These are phyloP conservation scores for Mobula birostris DNA, from an alignment of 2,113 vertebrate genomes.

Conservation along the genomic window DNA sequence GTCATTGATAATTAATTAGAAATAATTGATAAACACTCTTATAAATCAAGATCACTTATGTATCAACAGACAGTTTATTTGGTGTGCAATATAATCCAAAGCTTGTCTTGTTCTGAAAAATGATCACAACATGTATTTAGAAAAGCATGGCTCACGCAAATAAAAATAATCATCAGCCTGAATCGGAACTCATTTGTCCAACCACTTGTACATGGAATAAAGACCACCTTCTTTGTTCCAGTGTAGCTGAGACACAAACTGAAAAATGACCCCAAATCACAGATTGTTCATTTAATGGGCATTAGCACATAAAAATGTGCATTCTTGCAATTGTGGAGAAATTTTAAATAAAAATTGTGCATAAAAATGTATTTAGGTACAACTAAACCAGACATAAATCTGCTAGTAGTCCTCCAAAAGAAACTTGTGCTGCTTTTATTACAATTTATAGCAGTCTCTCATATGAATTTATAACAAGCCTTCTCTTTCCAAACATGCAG, in stretches of 20 bases:
- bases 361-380: not conserved
- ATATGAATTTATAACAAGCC: not conserved
- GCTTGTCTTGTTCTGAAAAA: too few species aligned
- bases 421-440: not conserved
- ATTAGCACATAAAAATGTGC: not conserved
- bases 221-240: not conserved
- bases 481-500: not conserved
- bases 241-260: too few species aligned
- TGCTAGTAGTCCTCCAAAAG: not conserved
- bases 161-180: not conserved
- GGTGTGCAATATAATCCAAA: not conserved
- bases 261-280: not conserved
- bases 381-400: not conserved
- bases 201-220: not conserved
- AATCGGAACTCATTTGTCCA: not conserved
- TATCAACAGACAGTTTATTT: not conserved
- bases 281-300: not conserved
- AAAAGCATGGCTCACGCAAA: not conserved
- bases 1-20: too few species aligned
- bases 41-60: too few species aligned
- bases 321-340: not conserved
- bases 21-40: not conserved
- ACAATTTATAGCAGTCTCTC: not conserved
- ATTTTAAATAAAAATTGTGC: not conserved
- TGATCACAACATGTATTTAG: not conserved